These are phyloP conservation scores for Hydrozoanthus gracilis DNA, from an alignment of 92 coral and sea anemone species.

Conservation along the genomic window DNA sequence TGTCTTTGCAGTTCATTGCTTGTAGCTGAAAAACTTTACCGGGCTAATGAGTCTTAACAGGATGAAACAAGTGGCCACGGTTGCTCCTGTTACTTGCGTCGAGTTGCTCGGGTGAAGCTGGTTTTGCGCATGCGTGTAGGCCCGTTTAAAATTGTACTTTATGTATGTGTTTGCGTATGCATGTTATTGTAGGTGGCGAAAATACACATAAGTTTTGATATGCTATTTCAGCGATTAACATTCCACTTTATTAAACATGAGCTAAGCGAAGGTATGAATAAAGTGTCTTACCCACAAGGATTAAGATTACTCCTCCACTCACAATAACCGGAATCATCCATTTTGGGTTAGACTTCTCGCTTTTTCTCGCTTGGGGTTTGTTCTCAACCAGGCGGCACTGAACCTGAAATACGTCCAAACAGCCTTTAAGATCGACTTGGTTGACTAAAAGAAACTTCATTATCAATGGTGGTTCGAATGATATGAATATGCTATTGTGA, in stretches of 20 bases:
- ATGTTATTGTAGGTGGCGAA: no score
- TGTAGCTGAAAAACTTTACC: no score
- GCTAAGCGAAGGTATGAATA: not conserved
- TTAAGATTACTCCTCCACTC: not conserved
- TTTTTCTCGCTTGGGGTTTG: conserved; percentile 20
- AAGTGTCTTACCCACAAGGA: conserved; percentile 10
- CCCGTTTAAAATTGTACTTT: no score
- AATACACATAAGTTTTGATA: not conserved
- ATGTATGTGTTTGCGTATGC: no score
- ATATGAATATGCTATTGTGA: no score
- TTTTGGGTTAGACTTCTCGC: not conserved
- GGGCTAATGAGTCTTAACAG: no score
- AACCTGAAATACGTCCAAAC: not conserved
- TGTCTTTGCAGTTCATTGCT: no score
- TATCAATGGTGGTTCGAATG: no score
- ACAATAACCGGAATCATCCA: conserved; percentile 45
- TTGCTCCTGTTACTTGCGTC: no score
- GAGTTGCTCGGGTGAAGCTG: no score
- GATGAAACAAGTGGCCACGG: no score
- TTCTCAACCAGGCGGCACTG: conserved; percentile 23
- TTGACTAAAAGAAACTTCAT: not conserved
- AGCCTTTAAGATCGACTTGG: not conserved
- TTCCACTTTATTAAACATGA: not conserved
- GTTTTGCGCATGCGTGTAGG: no score
- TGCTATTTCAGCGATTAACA: not conserved